phyloP scores from a whole-genome alignment of 2,888 invertebrate genomes.

The Aricia artaxerxes region DNA sequence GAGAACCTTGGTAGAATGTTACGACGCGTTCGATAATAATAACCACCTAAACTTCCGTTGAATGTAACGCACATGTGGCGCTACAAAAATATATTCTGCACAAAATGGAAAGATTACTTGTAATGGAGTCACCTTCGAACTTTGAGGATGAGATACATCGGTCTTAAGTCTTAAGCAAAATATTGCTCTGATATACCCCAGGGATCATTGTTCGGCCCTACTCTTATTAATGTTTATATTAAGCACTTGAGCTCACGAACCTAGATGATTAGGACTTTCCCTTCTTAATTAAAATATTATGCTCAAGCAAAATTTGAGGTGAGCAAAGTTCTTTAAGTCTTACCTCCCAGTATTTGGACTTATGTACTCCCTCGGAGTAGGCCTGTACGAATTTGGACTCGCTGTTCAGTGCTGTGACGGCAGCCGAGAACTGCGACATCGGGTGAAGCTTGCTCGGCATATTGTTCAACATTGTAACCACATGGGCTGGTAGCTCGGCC shows the following conservation, averaged over 20 bases:
- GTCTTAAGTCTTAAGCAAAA: background rate
- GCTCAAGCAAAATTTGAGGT: background rate
- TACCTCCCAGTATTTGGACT: slow-evolving; percentile 94
- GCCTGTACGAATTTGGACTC: slow-evolving; percentile 96
- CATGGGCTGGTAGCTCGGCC: slow-evolving; percentile 94
- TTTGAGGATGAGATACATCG: background rate
- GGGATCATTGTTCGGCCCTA: background rate
- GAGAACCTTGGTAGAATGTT: background rate
- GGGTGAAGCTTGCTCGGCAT: slow-evolving; percentile 94
- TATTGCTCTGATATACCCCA: background rate
- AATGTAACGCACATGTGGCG: background rate
- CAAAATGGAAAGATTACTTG: background rate
- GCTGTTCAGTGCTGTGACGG: slow-evolving; percentile 93
- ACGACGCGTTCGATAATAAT: background rate
- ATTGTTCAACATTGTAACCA: slow-evolving; percentile 95
- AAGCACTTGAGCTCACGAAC: background rate
- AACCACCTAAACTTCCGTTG: background rate
- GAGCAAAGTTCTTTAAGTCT: slow-evolving; percentile 39
- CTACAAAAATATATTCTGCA: background rate
- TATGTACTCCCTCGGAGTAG: slow-evolving; percentile 92
- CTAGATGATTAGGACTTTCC: background rate
- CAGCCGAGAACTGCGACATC: slow-evolving; percentile 96
- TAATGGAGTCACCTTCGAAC: background rate
- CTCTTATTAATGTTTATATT: background rate
- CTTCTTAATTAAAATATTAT: background rate